phyloP scores from a whole-genome alignment of 2,113 vertebrate genomes.

The Heteronetta atricapilla region DNA sequence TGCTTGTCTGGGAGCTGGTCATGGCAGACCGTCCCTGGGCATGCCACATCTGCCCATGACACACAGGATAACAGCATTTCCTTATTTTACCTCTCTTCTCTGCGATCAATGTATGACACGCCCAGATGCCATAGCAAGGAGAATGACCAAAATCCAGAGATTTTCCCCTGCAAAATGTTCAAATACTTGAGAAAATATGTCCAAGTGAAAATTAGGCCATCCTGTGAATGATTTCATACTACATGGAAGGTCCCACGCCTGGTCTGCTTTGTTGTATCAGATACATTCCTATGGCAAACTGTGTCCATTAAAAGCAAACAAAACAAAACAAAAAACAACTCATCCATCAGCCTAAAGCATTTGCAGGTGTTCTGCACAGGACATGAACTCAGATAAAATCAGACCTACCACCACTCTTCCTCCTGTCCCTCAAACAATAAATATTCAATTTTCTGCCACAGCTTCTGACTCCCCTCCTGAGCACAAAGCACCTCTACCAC shows the following conservation, averaged over 20 bases:
- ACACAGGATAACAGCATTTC: not conserved
- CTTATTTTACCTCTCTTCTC: not conserved
- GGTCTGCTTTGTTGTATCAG: not conserved
- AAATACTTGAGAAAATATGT: not conserved
- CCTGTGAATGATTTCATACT: not conserved
- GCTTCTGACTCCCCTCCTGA: not conserved
- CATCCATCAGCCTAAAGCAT: not conserved
- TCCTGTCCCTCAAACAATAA: not conserved
- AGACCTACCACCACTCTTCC: not conserved
- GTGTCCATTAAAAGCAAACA: not conserved
- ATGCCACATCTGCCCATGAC: not conserved
- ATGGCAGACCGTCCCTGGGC: not conserved
- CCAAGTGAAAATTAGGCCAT: not conserved
- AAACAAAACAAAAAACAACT: not conserved
- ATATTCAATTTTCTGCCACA: accelerated
- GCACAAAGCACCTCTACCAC: not conserved
- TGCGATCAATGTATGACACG: not conserved
- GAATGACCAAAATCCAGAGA: not conserved
- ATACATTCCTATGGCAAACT: not conserved
- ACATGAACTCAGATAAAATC: not conserved
- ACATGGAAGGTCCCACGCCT: not conserved
- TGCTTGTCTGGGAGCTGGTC: not conserved
- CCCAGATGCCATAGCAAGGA: not conserved
- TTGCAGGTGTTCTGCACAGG: not conserved
- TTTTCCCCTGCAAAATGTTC: not conserved